Conservation (phyloP, 2,113 vertebrate genomes). For the Phycodurus eques region DNA sequence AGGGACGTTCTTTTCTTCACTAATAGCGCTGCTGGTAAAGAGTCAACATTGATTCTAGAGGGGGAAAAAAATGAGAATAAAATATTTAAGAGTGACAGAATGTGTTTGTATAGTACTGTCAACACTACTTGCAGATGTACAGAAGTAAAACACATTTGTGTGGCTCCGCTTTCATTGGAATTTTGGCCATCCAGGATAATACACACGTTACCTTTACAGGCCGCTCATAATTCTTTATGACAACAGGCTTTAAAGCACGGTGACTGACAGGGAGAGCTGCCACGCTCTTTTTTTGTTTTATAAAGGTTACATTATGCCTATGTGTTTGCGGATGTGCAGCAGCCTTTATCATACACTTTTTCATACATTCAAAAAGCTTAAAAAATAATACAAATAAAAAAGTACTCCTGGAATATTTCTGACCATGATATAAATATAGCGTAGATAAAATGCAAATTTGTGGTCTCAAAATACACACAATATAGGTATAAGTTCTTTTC, state of each 20-base stretch:
- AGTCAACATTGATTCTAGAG: slow-evolving; percentile 25
- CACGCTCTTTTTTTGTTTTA: slow-evolving; percentile 2
- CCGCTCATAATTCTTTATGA: slow-evolving; percentile 27
- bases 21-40: slow-evolving; percentile 35
- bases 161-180: slow-evolving; percentile 20
- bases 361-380: not conserved
- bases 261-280: slow-evolving; percentile 13
- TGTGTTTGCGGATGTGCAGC: slow-evolving; percentile 3
- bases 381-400: not conserved
- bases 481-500: too few relatives aligned
- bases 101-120: not conserved
- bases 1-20: slow-evolving; percentile 22
- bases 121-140: not conserved
- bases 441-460: too few relatives aligned
- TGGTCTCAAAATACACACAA: too few relatives aligned
- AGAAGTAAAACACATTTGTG: slow-evolving; percentile 5
- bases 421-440: not conserved
- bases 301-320: not conserved
- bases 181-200: slow-evolving; percentile 16
- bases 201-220: slow-evolving; percentile 24
- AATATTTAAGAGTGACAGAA: not conserved
- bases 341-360: not conserved
- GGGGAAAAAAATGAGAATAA: not conserved
- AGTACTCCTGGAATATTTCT: not conserved
- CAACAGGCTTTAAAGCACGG: slow-evolving; percentile 35